Evolutionary conservation across 2,888 invertebrate species (phyloP).

Genomic region (Brenthis ino): DNA sequence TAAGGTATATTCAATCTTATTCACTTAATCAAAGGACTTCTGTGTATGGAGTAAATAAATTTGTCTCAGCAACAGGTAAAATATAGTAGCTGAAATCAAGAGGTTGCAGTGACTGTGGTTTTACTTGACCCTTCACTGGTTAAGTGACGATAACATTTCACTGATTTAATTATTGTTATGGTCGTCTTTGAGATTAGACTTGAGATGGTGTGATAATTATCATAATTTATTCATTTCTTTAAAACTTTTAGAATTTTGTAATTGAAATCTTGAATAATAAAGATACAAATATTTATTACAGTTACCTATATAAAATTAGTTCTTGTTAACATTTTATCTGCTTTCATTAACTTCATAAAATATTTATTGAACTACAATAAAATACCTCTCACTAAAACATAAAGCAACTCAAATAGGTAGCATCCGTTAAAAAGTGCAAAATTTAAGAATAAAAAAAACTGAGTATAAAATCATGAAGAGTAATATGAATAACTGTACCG

Average conservation of each 20-base stretch:
- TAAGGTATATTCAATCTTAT: slow-evolving; percentile 24
- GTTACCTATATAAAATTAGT: slow-evolving; percentile 23
- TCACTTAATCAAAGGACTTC: slow-evolving; percentile 17
- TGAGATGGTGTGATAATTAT: slow-evolving; percentile 71
- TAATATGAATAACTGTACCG: too few relatives aligned
- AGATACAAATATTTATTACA: slow-evolving; percentile 39
- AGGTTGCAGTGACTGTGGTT: slow-evolving; percentile 63
- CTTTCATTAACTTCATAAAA: not conserved
- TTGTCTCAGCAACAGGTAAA: slow-evolving; percentile 48
- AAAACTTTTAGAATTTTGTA: slow-evolving; percentile 50
- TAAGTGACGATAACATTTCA: slow-evolving; percentile 70
- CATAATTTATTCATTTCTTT: slow-evolving; percentile 67
- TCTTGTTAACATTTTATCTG: not conserved
- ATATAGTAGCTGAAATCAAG: slow-evolving; percentile 67
- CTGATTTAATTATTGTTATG: slow-evolving; percentile 73
- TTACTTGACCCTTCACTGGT: slow-evolving; percentile 75
- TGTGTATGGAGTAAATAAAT: slow-evolving; percentile 27
- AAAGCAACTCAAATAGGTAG: not conserved
- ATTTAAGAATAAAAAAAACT: too few relatives aligned
- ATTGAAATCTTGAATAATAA: slow-evolving; percentile 38
- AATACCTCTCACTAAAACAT: not conserved
- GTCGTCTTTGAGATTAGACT: slow-evolving; percentile 58
- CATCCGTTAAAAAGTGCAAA: too few relatives aligned
- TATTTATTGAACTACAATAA: not conserved
- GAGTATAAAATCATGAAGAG: too few relatives aligned